phyloP scores from a whole-genome alignment of 2,797 vertebrate species.

The Lutjanus campechanus region DNA sequence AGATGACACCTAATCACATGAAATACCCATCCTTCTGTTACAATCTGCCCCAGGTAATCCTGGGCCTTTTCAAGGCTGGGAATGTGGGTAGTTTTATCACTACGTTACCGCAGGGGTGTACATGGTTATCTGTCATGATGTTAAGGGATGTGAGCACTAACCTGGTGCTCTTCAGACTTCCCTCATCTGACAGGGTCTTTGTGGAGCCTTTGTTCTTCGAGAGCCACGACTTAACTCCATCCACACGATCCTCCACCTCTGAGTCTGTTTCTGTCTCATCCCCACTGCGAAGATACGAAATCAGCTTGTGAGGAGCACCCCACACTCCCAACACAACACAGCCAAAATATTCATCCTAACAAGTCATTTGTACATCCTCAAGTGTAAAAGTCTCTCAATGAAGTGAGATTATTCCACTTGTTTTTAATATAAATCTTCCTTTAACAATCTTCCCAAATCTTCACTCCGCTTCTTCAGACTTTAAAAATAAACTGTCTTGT shows the following conservation, averaged over 20 bases:
- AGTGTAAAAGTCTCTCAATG: conserved; percentile 10
- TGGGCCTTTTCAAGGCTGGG: conserved; percentile 54
- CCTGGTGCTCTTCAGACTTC: conserved; percentile 94
- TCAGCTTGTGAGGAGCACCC: background rate
- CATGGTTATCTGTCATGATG: conserved; percentile 63
- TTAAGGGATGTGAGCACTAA: conserved; percentile 77
- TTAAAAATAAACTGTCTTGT: conserved; percentile 3
- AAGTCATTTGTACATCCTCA: conserved; percentile 30
- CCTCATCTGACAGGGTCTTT: conserved; percentile 92
- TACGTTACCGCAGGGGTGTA: conserved; percentile 33
- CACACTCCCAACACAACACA: background rate
- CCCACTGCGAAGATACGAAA: conserved; percentile 82
- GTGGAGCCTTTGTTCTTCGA: conserved; percentile 95
- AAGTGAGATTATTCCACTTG: background rate
- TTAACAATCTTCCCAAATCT: background rate
- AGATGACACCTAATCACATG: conserved; percentile 81
- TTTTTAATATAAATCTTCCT: background rate
- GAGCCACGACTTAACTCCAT: conserved; percentile 97
- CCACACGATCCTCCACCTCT: conserved; percentile 96
- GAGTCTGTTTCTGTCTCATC: conserved; percentile 95
- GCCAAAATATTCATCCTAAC: conserved; percentile 23
- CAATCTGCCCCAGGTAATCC: conserved; percentile 68
- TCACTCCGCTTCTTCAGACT: background rate
- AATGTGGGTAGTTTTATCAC: conserved; percentile 56
- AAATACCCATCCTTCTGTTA: conserved; percentile 76